Conservation (phyloP, 2,888 invertebrate genomes). For the Trachelus troglodyta region DNA sequence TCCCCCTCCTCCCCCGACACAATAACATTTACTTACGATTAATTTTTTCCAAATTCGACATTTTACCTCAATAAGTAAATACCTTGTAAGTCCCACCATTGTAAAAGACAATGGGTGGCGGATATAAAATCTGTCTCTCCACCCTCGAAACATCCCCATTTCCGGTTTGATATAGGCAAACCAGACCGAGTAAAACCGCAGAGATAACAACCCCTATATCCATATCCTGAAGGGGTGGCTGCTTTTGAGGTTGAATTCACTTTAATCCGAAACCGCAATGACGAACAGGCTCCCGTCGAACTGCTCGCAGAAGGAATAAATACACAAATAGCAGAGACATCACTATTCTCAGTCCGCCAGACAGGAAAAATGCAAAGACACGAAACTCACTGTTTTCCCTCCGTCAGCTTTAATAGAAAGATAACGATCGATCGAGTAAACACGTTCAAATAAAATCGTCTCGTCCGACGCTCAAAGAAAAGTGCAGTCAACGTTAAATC, state of each 20-base stretch:
- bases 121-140: conserved; percentile 46
- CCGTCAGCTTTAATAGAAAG: neutral
- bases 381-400: neutral
- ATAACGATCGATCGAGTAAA: neutral
- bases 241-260: neutral
- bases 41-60: neutral
- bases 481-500: neutral
- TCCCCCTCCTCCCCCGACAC: neutral
- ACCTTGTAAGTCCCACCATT: conserved; percentile 72
- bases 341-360: neutral
- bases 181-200: conserved; percentile 26
- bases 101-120: conserved; percentile 69
- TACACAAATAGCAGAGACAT: neutral
- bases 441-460: neutral
- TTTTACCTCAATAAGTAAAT: conserved; percentile 16
- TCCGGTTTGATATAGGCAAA: conserved; percentile 27
- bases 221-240: conserved; percentile 11
- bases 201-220: conserved; percentile 34
- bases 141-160: conserved; percentile 9
- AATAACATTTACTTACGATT: neutral
- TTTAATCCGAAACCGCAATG: neutral
- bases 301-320: neutral
- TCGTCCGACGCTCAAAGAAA: neutral
- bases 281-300: neutral
- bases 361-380: neutral